These are phyloP conservation scores for Eleginops maclovinus DNA, from an alignment of 2,113 vertebrate species.

Conservation along the genomic window DNA sequence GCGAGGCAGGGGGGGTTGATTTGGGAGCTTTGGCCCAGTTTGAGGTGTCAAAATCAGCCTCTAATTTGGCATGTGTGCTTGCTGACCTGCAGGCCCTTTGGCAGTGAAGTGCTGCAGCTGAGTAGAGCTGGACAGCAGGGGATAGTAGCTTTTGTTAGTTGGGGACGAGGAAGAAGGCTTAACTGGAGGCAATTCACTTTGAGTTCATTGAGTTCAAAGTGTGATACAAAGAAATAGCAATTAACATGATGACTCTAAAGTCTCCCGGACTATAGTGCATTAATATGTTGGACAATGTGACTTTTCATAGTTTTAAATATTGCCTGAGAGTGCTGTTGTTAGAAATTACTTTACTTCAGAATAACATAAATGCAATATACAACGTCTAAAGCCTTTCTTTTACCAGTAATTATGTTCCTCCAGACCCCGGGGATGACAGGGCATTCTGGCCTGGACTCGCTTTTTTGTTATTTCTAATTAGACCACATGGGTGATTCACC, in stretches of 20 bases:
- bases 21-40: constrained; percentile 30
- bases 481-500: constrained; percentile 59
- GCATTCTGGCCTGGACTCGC: constrained; percentile 32
- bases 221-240: background rate
- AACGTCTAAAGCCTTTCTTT: background rate
- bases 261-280: background rate
- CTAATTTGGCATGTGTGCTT: constrained; percentile 33
- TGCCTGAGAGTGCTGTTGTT: background rate
- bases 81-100: constrained; percentile 48
- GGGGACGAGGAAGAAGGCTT: constrained; percentile 20
- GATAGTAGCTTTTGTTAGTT: constrained; percentile 23
- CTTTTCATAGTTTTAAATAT: background rate
- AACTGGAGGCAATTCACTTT: constrained; percentile 6
- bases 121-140: constrained; percentile 40
- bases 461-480: constrained; percentile 41
- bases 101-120: constrained; percentile 28
- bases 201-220: constrained; percentile 43
- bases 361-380: background rate
- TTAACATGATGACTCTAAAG: background rate
- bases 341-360: background rate
- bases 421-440: constrained; percentile 16
- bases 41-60: constrained; percentile 38
- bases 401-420: constrained; percentile 17
- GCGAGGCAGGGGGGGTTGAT: constrained; percentile 22
- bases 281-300: background rate